Percentiles rank a stretch among this genome's conserved stretches.
phyloP scores from a whole-genome alignment of 2,888 invertebrate species.

The Acleris emargana region DNA sequence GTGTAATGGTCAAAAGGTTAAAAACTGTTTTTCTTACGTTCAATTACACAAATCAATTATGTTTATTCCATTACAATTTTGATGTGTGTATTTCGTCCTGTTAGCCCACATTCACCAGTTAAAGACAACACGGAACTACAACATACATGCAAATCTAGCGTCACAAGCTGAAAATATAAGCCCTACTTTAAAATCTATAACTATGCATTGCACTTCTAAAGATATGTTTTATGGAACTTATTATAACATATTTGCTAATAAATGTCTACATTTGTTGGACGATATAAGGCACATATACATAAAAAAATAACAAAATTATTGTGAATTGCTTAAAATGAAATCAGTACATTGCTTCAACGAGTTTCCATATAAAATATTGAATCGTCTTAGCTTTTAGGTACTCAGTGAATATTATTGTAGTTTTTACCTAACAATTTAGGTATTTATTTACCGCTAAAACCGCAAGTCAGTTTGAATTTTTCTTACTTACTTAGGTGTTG shows the following conservation, averaged over 20 bases:
- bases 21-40: too few species aligned
- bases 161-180: slow-evolving; percentile 7
- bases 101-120: slow-evolving; percentile 5
- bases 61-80: too few species aligned
- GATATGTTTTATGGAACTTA: neutral
- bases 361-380: neutral
- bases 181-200: neutral
- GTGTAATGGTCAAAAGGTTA: too few species aligned
- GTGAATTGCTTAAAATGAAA: too few species aligned
- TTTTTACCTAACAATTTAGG: too few species aligned
- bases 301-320: neutral
- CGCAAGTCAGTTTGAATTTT: too few species aligned
- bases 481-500: too few species aligned
- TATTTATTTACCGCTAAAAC: too few species aligned
- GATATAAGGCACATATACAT: neutral
- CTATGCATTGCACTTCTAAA: slow-evolving; percentile 12
- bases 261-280: neutral
- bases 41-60: too few species aligned
- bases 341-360: neutral
- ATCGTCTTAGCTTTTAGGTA: too few species aligned
- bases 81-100: neutral
- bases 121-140: slow-evolving; percentile 20
- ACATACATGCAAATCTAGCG: slow-evolving; percentile 20
- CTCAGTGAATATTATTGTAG: too few species aligned
- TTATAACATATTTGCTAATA: neutral